A percentile compares a stretch with the other conserved stretches of the same genome.
Evolutionary conservation across 2,113 vertebrate species (phyloP).

Genomic region (Anoura caudifer): DNA sequence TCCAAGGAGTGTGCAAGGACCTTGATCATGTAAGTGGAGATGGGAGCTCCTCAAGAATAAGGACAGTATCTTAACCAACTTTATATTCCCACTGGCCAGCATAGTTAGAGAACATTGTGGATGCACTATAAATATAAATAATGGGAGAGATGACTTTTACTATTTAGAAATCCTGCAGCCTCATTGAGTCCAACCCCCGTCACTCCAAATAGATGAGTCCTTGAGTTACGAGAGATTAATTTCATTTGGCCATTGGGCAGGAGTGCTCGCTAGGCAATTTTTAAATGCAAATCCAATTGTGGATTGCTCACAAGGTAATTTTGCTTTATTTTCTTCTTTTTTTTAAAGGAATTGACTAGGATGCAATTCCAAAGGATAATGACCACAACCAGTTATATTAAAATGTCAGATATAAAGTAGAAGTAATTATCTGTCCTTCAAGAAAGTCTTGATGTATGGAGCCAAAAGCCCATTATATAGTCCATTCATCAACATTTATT

Average conservation of each 20-base stretch:
- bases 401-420: constrained; percentile 72
- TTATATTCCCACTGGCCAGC: neutral
- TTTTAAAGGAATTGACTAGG: constrained; percentile 67
- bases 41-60: neutral
- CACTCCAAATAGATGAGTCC: constrained; percentile 18
- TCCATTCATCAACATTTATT: constrained; percentile 69
- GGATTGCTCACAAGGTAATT: constrained; percentile 70
- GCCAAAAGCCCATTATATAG: constrained; percentile 51
- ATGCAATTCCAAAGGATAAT: constrained; percentile 70
- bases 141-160: neutral
- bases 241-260: constrained; percentile 57
- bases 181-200: neutral
- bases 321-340: constrained; percentile 68
- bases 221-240: constrained; percentile 66
- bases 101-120: neutral
- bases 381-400: constrained; percentile 67
- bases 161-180: neutral
- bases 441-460: constrained; percentile 72
- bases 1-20: neutral
- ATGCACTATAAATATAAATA: neutral
- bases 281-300: constrained; percentile 75
- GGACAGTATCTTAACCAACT: neutral
- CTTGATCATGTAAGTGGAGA: neutral
- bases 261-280: constrained; percentile 67
- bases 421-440: constrained; percentile 73